Evolutionary conservation across 2,888 invertebrate species (phyloP).

Genomic region (Thysanoteuthis rhombus): DNA sequence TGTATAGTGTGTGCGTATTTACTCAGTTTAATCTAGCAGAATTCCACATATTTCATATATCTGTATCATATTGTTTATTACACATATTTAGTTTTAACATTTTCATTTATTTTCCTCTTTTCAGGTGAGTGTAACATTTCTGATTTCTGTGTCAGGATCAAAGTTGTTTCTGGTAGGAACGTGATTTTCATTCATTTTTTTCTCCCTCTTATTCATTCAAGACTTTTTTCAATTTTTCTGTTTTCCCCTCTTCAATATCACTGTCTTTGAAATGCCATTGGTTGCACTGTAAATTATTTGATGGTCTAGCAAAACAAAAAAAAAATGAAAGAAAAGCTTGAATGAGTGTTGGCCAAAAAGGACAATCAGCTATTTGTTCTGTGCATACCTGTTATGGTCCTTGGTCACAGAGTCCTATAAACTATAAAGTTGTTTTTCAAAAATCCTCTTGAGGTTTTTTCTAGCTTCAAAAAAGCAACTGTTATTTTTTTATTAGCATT

Average conservation of each 20-base stretch:
- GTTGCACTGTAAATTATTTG: background rate
- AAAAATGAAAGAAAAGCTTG: background rate
- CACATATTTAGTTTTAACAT: background rate
- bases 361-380: background rate
- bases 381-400: background rate
- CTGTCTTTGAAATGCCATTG: background rate
- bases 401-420: background rate
- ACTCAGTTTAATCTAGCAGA: too few relatives aligned
- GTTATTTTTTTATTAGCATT: background rate
- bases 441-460: background rate
- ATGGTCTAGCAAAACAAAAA: background rate
- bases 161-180: background rate
- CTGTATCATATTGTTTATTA: background rate
- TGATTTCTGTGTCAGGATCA: background rate
- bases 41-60: background rate
- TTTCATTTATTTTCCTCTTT: background rate
- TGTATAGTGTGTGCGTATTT: background rate
- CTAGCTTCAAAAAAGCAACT: background rate
- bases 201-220: background rate
- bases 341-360: background rate
- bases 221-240: background rate
- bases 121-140: background rate
- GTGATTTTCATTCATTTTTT: background rate
- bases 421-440: background rate
- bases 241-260: background rate